Evolutionary conservation across 2,888 invertebrate genomes (phyloP).

Genomic region (Nephrotoma flavescens): DNA sequence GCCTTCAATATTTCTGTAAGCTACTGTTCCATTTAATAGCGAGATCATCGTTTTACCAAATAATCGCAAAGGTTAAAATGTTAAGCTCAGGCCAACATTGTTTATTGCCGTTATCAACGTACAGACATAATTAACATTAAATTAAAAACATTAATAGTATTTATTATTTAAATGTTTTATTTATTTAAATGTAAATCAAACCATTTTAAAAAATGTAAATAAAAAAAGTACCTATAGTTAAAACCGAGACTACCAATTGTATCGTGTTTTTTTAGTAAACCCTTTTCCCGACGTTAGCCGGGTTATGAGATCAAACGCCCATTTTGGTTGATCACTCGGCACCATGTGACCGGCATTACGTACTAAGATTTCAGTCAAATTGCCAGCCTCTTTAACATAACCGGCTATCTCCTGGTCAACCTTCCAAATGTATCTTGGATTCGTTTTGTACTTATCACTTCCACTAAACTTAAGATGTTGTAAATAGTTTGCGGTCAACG

Average conservation of each 20-base stretch:
- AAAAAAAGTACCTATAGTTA: not conserved
- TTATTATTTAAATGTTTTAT: not conserved
- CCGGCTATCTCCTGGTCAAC: constrained; percentile 37
- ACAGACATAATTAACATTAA: not conserved
- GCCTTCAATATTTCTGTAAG: not conserved
- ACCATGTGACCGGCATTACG: constrained; percentile 54
- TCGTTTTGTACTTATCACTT: constrained; percentile 33
- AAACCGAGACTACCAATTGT: not conserved
- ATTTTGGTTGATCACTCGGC: constrained; percentile 44
- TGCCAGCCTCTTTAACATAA: constrained; percentile 39
- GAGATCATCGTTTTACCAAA: not conserved
- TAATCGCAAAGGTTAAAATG: not conserved
- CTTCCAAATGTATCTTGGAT: constrained; percentile 32
- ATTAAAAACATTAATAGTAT: not conserved
- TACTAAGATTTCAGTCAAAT: constrained; percentile 43
- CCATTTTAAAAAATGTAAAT: not conserved
- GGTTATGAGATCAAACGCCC: constrained; percentile 42
- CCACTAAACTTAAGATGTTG: constrained; percentile 34
- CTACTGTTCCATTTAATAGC: not conserved
- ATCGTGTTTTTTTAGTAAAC: not conserved
- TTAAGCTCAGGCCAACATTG: not conserved
- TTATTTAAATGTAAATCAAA: not conserved
- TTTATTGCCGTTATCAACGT: not conserved
- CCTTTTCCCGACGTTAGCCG: constrained; percentile 32
- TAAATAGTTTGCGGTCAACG: constrained; percentile 41